These are phyloP conservation scores for Gavia stellata DNA, from an alignment of 2,113 vertebrate species.

Conservation along the genomic window DNA sequence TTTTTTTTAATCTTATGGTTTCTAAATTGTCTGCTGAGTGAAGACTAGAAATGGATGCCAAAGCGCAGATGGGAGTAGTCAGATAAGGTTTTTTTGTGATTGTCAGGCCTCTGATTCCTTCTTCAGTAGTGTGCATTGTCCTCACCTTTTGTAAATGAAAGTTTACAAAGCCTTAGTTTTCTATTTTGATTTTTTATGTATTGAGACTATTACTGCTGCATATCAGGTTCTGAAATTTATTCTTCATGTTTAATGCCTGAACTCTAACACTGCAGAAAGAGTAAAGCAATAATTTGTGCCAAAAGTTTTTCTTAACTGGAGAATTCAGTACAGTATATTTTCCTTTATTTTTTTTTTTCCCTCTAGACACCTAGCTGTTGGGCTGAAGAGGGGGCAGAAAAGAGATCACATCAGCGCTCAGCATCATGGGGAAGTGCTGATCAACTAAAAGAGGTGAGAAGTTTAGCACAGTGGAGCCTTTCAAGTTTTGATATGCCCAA, in stretches of 20 bases:
- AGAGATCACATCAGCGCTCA: conserved; percentile 89
- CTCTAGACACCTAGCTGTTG: conserved; percentile 88
- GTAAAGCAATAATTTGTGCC: not conserved
- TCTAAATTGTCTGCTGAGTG: not conserved
- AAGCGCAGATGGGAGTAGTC: not conserved
- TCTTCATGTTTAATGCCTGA: not conserved
- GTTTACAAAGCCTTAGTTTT: not conserved
- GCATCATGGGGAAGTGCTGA: conserved; percentile 94
- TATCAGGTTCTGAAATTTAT: not conserved
- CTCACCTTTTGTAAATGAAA: not conserved
- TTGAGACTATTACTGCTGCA: not conserved
- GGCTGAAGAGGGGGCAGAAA: conserved; percentile 87
- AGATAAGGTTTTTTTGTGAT: not conserved
- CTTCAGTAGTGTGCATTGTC: not conserved
- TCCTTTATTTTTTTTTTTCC: not conserved
- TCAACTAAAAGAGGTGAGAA: conserved; percentile 92
- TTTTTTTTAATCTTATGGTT: not conserved
- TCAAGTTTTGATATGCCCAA: not conserved
- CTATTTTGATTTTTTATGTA: not conserved
- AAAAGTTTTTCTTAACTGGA: not conserved
- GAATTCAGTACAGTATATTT: not conserved
- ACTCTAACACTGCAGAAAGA: not conserved
- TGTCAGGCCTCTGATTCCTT: not conserved
- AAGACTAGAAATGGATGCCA: not conserved
- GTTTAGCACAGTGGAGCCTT: not conserved